Conservation (phyloP, 2,888 invertebrate genomes). For the Chouioia cunea region DNA sequence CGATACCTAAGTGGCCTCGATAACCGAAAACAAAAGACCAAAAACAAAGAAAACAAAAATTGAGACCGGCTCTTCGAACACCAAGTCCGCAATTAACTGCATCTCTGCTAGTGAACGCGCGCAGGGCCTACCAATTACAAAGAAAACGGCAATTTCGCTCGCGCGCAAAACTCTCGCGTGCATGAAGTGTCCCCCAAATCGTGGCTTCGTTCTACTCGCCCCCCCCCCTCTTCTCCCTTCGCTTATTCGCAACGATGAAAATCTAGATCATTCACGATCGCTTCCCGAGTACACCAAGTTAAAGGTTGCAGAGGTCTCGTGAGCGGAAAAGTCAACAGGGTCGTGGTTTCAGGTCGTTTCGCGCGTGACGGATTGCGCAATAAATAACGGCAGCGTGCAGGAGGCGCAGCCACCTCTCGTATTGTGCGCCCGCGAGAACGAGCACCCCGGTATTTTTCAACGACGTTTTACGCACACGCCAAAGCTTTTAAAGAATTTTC, state of each 20-base stretch:
- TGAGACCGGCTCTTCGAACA: not conserved
- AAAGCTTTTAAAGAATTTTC: conserved; percentile 27
- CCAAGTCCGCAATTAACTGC: conserved; percentile 21
- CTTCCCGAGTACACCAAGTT: conserved; percentile 27
- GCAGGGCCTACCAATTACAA: conserved; percentile 11
- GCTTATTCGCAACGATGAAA: conserved; percentile 60
- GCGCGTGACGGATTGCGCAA: conserved; percentile 41
- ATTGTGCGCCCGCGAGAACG: conserved; percentile 19
- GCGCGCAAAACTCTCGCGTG: conserved; percentile 9
- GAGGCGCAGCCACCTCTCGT: conserved; percentile 1
- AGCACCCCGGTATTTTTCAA: conserved; percentile 15
- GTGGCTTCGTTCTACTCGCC: no score
- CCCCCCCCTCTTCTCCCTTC: conserved; percentile 3
- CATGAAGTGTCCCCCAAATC: conserved; percentile 8
- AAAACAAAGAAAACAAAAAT: not conserved
- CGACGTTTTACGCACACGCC: conserved; percentile 29
- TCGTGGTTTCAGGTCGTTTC: conserved; percentile 33
- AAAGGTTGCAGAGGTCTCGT: not conserved
- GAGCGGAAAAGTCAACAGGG: conserved; percentile 30
- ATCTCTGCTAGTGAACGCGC: not conserved
- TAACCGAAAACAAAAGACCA: conserved; percentile 2
- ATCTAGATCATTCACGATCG: conserved; percentile 62
- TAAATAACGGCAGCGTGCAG: conserved; percentile 40
- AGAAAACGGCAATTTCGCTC: conserved; percentile 31
- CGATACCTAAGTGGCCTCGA: not conserved